phyloP scores from a whole-genome alignment of 2,113 vertebrate species.

The Rhinogobius similis region DNA sequence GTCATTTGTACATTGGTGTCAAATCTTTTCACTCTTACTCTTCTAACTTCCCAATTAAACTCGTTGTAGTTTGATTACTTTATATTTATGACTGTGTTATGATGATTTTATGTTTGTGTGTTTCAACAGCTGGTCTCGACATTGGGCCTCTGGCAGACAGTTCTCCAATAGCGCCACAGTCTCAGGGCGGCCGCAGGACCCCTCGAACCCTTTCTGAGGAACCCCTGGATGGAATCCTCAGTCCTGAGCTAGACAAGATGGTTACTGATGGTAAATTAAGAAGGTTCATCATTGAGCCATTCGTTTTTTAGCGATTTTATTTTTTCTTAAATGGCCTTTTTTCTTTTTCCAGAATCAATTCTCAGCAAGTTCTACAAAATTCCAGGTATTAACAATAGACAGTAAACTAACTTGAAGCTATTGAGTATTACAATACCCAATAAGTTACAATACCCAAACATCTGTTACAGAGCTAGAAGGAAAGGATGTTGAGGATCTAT shows the following conservation, averaged over 20 bases:
- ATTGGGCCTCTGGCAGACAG: constrained; percentile 83
- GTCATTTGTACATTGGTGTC: neutral
- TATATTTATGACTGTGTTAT: constrained; percentile 18
- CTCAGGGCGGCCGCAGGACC: constrained; percentile 79
- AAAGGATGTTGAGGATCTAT: constrained; percentile 97
- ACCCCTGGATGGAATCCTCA: constrained; percentile 92
- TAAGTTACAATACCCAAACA: neutral
- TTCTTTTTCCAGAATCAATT: constrained; percentile 87
- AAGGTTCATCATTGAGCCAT: neutral
- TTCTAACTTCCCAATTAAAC: constrained; percentile 23
- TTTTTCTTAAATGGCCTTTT: neutral
- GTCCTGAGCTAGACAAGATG: constrained; percentile 98
- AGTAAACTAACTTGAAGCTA: neutral
- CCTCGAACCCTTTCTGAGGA: constrained; percentile 87
- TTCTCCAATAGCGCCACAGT: constrained; percentile 81
- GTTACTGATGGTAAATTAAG: constrained; percentile 92
- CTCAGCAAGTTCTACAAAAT: constrained; percentile 97
- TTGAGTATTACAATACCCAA: neutral
- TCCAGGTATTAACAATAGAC: constrained; percentile 82
- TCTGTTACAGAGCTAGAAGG: constrained; percentile 87
- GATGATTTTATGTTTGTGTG: constrained; percentile 59
- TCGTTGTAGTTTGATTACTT: constrained; percentile 25
- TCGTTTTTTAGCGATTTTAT: neutral
- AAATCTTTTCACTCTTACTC: constrained; percentile 3
- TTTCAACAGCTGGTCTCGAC: constrained; percentile 86